Evolutionary conservation across 2,797 vertebrate species (phyloP).

Genomic region (Arremon brunneinucha): DNA sequence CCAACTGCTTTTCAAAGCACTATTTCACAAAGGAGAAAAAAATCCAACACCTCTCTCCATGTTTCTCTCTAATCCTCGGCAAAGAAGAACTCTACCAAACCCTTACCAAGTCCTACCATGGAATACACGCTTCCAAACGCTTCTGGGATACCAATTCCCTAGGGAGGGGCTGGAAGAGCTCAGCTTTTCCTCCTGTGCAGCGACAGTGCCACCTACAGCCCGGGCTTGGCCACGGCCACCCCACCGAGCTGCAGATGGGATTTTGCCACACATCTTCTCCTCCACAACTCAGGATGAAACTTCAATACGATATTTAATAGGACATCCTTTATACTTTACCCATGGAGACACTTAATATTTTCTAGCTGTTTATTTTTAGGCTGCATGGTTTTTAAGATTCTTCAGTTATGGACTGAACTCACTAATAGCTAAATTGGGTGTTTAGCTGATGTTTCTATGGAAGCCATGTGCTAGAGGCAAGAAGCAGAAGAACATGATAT

Average conservation of each 20-base stretch:
- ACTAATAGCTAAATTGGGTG: not conserved
- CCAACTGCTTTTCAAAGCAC: not conserved
- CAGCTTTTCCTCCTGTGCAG: not conserved
- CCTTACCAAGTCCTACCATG: not conserved
- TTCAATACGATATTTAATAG: not conserved
- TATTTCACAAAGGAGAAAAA: not conserved
- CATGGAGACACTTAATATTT: not conserved
- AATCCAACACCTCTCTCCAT: not conserved
- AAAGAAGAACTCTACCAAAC: not conserved
- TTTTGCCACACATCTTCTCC: not conserved
- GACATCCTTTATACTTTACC: not conserved
- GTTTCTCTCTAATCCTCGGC: not conserved
- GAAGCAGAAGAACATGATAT: not conserved
- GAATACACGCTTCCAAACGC: not conserved
- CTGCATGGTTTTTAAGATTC: not conserved
- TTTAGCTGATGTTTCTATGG: not conserved
- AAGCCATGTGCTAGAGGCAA: not conserved
- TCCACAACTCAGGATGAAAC: not conserved
- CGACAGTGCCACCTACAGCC: conserved; percentile 20
- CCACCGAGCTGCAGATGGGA: fast-evolving
- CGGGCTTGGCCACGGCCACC: not conserved
- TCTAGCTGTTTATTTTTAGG: not conserved
- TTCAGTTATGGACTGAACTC: not conserved
- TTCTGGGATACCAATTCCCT: not conserved
- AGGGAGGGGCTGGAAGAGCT: not conserved